Percentiles rank a stretch among this genome's conserved stretches.
These are phyloP conservation scores for Hippocampus comes DNA, from an alignment of 2,113 vertebrate species.

Conservation along the genomic window DNA sequence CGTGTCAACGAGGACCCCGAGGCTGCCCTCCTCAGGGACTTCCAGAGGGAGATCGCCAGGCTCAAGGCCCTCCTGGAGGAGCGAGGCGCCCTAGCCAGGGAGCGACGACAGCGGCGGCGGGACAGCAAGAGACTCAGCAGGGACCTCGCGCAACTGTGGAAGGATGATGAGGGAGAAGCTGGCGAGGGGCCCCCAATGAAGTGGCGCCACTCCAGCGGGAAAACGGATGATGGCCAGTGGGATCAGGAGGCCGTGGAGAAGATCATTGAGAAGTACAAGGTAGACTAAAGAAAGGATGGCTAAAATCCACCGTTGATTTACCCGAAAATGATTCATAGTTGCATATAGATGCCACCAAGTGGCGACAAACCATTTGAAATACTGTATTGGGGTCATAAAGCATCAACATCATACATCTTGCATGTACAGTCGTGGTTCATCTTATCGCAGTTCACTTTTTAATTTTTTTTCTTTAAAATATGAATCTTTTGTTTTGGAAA, in stretches of 20 bases:
- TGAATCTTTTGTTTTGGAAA: too few species aligned
- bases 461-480: too few species aligned
- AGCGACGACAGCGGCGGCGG: conserved; percentile 79
- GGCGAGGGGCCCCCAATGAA: conserved; percentile 26
- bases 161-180: conserved; percentile 70
- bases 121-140: conserved; percentile 76
- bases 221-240: conserved; percentile 82
- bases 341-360: too few species aligned
- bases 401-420: too few species aligned
- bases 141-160: conserved; percentile 56
- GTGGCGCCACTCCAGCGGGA: conserved; percentile 80
- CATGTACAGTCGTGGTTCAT: too few species aligned
- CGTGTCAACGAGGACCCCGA: conserved; percentile 95
- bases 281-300: conserved; percentile 33
- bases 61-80: conserved; percentile 92
- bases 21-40: conserved; percentile 90
- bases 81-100: conserved; percentile 83
- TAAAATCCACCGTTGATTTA: too few species aligned
- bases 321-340: too few species aligned
- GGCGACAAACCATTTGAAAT: too few species aligned
- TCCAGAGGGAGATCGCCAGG: conserved; percentile 90
- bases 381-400: too few species aligned
- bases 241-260: conserved; percentile 88
- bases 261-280: conserved; percentile 93
- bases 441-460: too few species aligned